Evolutionary conservation across 2,797 vertebrate genomes (phyloP), one percentile per base, ranked within the genome.

Genomic region (Sorex maritimensis): DNA sequence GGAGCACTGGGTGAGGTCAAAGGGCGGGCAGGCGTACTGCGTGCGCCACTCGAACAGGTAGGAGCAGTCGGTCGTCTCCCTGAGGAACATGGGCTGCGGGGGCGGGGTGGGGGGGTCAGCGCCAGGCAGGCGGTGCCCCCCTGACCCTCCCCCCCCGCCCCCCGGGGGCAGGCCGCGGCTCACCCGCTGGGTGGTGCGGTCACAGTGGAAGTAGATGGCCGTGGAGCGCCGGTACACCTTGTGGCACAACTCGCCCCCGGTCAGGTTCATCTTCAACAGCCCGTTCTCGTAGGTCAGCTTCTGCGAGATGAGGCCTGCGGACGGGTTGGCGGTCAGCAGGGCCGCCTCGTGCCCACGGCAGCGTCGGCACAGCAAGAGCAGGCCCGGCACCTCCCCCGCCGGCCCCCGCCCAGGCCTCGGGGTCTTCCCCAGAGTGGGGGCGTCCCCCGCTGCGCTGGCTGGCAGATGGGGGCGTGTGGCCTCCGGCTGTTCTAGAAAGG

Each of bases 21-120:
- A 98, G 2, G 99, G 98, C 4, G 98, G 92, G 69, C 99, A 99
- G 95, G 99, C 99, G 73, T 99, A 97, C 14, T 98, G 98, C 0
- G 99, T 99, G 52, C 98, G 98, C 99, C 99, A 99, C 94, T 98
- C 99, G 92, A 99, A 99, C 98, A 99, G 68, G 96, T 99, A 99
- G 67, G 99, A 99, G 74, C 99, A 99, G 21, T 99, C 99, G 1
- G 98, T 96, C 1, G 99, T 99, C 98, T 99, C 99, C 78, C 97
- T 99, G 88, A 99, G 98, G 85, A 99, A 99, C 44, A 98, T 97
- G 26, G 99, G 99, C 92, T 95, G 94, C 58, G 58, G 58, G 58
- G 52, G 11, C 13, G 13, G 13, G 3, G 58, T 3, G 19, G 58
- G 19, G 17, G 17, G 58, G 58, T 6, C 15, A 19, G 65, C 28